These are phyloP conservation scores for Drosophila algonquin DNA, from an alignment of 2,888 invertebrate species.

Conservation along the genomic window DNA sequence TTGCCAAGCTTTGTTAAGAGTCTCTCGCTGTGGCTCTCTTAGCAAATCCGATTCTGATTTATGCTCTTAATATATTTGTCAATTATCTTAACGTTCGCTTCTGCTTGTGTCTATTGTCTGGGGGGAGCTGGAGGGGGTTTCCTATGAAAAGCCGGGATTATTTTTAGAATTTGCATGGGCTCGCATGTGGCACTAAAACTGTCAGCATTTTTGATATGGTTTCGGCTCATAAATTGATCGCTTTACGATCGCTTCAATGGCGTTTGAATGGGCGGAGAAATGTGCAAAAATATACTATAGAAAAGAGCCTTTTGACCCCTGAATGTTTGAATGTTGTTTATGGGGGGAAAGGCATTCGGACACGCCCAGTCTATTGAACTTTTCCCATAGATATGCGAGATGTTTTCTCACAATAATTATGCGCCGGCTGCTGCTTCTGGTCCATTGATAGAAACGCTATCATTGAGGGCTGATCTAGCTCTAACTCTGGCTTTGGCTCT, in stretches of 20 bases:
- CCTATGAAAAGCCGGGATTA: slow-evolving; percentile 45
- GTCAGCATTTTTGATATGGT: slow-evolving; percentile 70
- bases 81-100: slow-evolving; percentile 73
- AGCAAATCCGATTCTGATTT: slow-evolving; percentile 77
- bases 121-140: slow-evolving; percentile 27
- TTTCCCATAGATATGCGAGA: slow-evolving; percentile 65
- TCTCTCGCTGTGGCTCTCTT: slow-evolving; percentile 61
- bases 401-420: slow-evolving; percentile 79
- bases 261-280: slow-evolving; percentile 18
- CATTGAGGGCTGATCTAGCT: slow-evolving; percentile 31
- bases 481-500: slow-evolving; percentile 15
- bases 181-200: slow-evolving; percentile 52
- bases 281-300: slow-evolving; percentile 54
- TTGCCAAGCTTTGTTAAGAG: slow-evolving; percentile 56
- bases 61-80: slow-evolving; percentile 79
- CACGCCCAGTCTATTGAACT: slow-evolving; percentile 67
- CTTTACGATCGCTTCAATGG: slow-evolving; percentile 55
- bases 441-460: slow-evolving; percentile 70
- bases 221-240: slow-evolving; percentile 57
- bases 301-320: slow-evolving; percentile 65
- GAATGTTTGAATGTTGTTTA: slow-evolving; percentile 50
- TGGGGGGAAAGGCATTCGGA: slow-evolving; percentile 58
- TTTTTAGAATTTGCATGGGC: slow-evolving; percentile 51
- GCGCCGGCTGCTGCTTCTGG: slow-evolving; percentile 27
- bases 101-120: slow-evolving; percentile 65